Evolutionary conservation across 2,888 invertebrate species (phyloP), one percentile per base, ranked within the genome.

Genomic region (Calliscelio sp.): DNA sequence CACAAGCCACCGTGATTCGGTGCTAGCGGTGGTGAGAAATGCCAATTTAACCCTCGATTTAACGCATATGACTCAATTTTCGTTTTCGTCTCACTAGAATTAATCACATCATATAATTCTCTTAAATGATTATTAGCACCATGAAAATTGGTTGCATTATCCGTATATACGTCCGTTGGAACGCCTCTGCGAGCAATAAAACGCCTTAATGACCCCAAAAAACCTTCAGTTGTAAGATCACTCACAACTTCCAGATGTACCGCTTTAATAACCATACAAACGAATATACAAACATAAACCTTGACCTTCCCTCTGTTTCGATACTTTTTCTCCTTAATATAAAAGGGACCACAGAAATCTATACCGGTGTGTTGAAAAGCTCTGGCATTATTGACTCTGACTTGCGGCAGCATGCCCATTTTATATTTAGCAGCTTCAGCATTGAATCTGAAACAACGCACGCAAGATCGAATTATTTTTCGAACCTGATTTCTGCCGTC

Each of bases 121-220:
- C 65, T 65, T 3, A 87, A 18, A 20, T 87, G 70, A 28, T 83
- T 86, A 28, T 84, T 85, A 0, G 85, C 85, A 6, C 82, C 87
- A 2, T 79, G 77, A 49, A 87, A 88, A 49, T 86, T 86, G 0
- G 84, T 86, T 0, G 77, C 83, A 25, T 86, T 86, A 22, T 88
- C 84, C 3, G 86, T 85, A 20, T 82, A 70, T 0, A 87, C 81
- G 10, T 55, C 22, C 38, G 14, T 68, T 46, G 53, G 68, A 6
- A 10, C 10, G 0, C 44, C 75, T n/a, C 75, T 38, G 41, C 85
- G 51, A 8, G 77, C 5, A 1, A 82, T 32, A 46, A 88, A 87
- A n/a, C 87, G 70, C 22, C 57, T 55, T 0, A 88, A 55, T 4
- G 84, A 70, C 0, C 70, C 86, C 0, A 87, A 6, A 44, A 88